phyloP scores from a whole-genome alignment of 2,113 vertebrate genomes.

The Oncorhynchus mykiss region DNA sequence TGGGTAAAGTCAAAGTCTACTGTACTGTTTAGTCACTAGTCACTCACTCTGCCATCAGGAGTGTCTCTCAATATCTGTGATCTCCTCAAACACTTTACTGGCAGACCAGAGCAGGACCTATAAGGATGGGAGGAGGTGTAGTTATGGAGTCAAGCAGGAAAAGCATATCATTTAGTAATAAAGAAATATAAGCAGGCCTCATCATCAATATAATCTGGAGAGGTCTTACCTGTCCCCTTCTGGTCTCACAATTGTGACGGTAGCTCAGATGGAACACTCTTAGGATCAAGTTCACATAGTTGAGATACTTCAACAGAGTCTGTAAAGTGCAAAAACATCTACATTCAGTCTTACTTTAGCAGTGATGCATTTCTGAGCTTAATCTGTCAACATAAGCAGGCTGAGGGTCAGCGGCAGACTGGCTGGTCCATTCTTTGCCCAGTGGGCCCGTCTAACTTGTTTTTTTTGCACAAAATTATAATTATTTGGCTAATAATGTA shows the following conservation, averaged over 20 bases:
- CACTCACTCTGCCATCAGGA: constrained; percentile 78
- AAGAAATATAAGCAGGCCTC: neutral
- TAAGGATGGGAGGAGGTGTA: neutral
- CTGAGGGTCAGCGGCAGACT: no score
- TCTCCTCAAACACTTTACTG: constrained; percentile 82
- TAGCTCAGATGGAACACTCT: constrained; percentile 95
- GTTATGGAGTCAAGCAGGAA: neutral
- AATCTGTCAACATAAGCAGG: no score
- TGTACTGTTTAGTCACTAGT: neutral
- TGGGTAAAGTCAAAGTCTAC: no score
- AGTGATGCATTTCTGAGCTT: no score
- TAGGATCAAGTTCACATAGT: constrained; percentile 88
- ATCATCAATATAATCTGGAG: neutral
- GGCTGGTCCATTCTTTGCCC: no score
- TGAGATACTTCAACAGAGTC: constrained; percentile 89
- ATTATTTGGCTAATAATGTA: no score
- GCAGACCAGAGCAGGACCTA: constrained; percentile 82
- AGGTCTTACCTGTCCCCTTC: constrained; percentile 88
- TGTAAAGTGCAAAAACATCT: constrained; percentile 50
- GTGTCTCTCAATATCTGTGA: constrained; percentile 82
- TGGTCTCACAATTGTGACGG: constrained; percentile 94
- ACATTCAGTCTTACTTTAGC: neutral
- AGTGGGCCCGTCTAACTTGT: no score
- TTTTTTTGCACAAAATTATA: no score
- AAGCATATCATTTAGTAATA: neutral